Base-by-base conservation (phyloP, 2,797 vertebrate species). In the Atherinosoma microstoma region DNA sequence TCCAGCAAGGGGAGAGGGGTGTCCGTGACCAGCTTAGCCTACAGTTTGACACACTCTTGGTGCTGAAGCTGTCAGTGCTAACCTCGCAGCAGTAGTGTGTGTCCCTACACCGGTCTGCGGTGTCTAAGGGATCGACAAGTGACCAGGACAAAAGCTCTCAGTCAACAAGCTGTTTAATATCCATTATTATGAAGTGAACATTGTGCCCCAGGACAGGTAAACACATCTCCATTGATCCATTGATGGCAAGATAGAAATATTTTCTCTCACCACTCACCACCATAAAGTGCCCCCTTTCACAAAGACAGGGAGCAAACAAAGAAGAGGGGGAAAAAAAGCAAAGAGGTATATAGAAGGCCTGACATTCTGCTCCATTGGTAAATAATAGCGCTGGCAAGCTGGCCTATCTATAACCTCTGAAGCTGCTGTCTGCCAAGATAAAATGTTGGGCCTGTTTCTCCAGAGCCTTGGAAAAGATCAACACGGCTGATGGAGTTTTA, bases 201-300 rank as follows among this genome's bases (percentile, higher is more conserved):
- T 93, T 94, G 94, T 94, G 94, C 93, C 85, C 64, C 87, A 75
- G 84, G 95, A 95, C 95, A 96, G 90, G 96, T 97, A 97, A 97
- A 97, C 96, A 97, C 96, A 95, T 95, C 96, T 97, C 95, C 95
- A 98, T 98, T 97, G 97, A 98, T 98, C 96, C 94, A 79, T 69
- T 89, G 91, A 91, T 89, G 94, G 94, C 94, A 89, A 95, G 95
- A 96, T 94, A 97, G 95, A 96, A 97, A 97, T 96, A 96, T 95
- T 96, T 96, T 95, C 93, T 92, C 94, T 95, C 87, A 10, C 68
- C 13, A 88, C 94, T 94, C 90, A 91, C 94, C 93, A 95, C 95
- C 95, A 95, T 96, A 95, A 97, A 96, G 94, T 93, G 92, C 87
- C 84, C 71, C 79, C 93, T 94, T 96, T 96, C 94, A 95, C 94